Evolutionary conservation across 1,140 invertebrate species (phyloP), one percentile per base, ranked within the genome.

Genomic region (Drosophila ananassae): DNA sequence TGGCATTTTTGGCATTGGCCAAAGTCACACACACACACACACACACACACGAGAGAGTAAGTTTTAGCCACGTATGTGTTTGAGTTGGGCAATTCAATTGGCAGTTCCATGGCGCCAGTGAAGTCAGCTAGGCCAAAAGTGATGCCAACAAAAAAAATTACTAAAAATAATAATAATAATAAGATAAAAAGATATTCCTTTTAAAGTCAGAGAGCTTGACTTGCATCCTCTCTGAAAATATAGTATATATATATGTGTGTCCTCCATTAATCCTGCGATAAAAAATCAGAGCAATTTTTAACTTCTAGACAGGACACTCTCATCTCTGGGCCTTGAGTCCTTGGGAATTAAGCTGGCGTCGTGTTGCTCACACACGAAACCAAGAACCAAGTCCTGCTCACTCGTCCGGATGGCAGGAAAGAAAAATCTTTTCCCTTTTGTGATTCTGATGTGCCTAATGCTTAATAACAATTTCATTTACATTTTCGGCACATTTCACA

Each of bases 381-480:
- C n/a, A n/a, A n/a, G n/a, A n/a, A n/a, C n/a, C 9, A 3, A 10
- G 10, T 37, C 12, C 34, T 37, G 34, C 9, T 28, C 34, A 9
- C 34, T 13, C n/a, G 37, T n/a, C n/a, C 37, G 21, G 32, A n/a
- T 13, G 10, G 17, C 12, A 24, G 12, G 13, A 46, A 51, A 22
- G 44, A 21, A 53, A 47, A 64, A 37, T 66, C 46, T n/a, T 74
- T 73, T 72, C 9, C 34, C 46, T 48, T 73, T 66, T 73, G 74
- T 53, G 53, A 68, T 68, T 62, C 61, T 63, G 41, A 62, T 62
- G 37, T 52, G 44, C 53, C 58, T 53, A 76, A 60, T 80, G 72
- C 77, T 66, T 56, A 77, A 73, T 46, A 77, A 73, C 66, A 80
- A 78, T 78, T 82, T 82, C 61, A 74, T 82, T 83, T 69, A 73